Evolutionary conservation across 35 echinoderm and acorn worm genomes (phyloP), one percentile per base, ranked within the genome.

Genomic region (Amphiura filiformis): DNA sequence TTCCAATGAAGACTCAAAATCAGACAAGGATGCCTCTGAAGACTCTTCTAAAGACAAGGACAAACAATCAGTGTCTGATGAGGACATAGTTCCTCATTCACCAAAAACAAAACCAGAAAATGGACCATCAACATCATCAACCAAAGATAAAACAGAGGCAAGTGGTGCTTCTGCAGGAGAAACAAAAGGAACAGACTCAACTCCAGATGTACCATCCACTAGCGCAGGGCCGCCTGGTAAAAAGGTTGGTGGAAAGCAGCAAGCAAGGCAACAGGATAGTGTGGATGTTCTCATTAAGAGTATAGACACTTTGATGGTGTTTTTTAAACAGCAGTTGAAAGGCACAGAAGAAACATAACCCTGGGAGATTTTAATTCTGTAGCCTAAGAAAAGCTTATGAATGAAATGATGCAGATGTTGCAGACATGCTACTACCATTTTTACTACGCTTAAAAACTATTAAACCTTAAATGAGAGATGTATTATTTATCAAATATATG

Each of bases 261-360:
- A 77, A 31, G 34, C 37, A 22, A 5, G 85, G 1, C 76, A 78
- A 78, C 85, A 87, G 39, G 85, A 87, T 49, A 70, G 36, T 7
- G 41, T 87, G 61, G 85, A 76, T 87, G 38, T 76, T 49, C 75
- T 87, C 18, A 78, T 87, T 41, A 87, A 87, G 75, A 87, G 85
- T 56, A 23, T 78, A 39, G 85, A 87, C 28, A 38, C 39, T 23
- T 49, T 87, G 15, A 78, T 87, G 42, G 57, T 7, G 13, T 47
- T 87, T 42, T 76, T 87, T 26, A 41, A 87, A 78, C 61, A 70
- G 26, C 61, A 70, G 26, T 30, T 70, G 61, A 70, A 87, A 39
- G 57, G 12, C 85, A 35, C 41, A 77, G 76, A 34, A 30, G 37
- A 38, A 78, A 39, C 75, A 77, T 64, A 85, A 34, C 82, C 36